These are phyloP conservation scores for Hemiscyllium ocellatum DNA, from an alignment of 2,113 vertebrate species.

Conservation along the genomic window DNA sequence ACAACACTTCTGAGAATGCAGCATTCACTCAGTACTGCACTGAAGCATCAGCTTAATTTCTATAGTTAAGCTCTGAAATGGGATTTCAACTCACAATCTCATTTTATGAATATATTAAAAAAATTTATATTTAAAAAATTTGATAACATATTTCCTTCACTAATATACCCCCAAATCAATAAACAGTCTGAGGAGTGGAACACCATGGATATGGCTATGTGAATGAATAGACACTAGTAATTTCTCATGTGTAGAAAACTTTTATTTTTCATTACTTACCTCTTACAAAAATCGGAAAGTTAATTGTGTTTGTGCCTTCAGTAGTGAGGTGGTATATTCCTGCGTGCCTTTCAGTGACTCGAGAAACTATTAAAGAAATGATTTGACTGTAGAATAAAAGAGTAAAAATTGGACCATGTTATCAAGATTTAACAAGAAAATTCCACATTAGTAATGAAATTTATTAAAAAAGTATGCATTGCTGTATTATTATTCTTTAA, in stretches of 20 bases:
- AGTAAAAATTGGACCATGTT: not conserved
- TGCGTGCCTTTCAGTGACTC: conserved; percentile 56
- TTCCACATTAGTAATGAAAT: not conserved
- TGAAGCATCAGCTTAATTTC: not conserved
- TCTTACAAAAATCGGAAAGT: conserved; percentile 59
- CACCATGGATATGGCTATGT: not conserved
- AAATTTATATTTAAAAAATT: not conserved
- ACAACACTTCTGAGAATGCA: not conserved
- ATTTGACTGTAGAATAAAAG: conserved; percentile 49
- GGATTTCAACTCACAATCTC: not conserved
- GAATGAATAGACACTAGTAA: not conserved
- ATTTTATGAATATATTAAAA: not conserved
- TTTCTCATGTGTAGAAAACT: not conserved
- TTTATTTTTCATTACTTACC: conserved; percentile 50
- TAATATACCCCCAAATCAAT: not conserved
- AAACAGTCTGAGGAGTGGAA: not conserved
- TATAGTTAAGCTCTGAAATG: not conserved
- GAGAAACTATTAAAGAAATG: conserved; percentile 50
- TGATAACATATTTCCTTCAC: not conserved
- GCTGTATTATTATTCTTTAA: not conserved
- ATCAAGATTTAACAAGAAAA: not conserved
- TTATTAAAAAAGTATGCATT: not conserved
- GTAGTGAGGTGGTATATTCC: conserved; percentile 64
- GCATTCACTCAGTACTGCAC: not conserved
- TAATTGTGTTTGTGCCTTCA: conserved; percentile 45